These are phyloP conservation scores for Chironomus riparius DNA, from an alignment of 2,888 invertebrate genomes.

Conservation along the genomic window DNA sequence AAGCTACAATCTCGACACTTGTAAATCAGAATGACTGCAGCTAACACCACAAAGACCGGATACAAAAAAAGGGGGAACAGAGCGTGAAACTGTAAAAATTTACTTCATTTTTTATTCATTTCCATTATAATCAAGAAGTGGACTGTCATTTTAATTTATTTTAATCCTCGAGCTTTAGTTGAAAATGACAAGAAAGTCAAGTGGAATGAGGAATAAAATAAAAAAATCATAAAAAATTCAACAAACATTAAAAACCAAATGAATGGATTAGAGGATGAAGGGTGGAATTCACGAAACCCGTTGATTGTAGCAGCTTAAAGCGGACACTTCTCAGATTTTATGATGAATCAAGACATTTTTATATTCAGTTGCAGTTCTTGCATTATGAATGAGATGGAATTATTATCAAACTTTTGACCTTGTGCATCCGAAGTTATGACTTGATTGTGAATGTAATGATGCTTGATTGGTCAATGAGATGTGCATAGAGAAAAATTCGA, in stretches of 20 bases:
- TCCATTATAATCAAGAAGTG: background rate
- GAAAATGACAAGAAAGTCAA: background rate
- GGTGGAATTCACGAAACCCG: background rate
- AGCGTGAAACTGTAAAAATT: slow-evolving; percentile 5
- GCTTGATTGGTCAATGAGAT: no score
- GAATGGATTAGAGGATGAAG: background rate
- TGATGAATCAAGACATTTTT: no score
- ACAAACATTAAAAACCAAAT: background rate
- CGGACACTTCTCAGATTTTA: no score
- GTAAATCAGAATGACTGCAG: no score
- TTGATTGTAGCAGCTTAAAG: background rate
- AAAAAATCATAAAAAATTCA: background rate
- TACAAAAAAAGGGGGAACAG: background rate
- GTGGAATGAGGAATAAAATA: background rate
- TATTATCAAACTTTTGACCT: no score
- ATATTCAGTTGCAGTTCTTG: no score
- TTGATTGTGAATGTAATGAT: no score
- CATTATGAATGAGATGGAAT: no score
- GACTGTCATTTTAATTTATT: slow-evolving; percentile 12
- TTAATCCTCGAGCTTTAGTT: background rate
- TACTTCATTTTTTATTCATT: background rate
- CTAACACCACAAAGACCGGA: no score
- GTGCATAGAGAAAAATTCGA: no score
- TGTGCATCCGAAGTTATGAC: no score
- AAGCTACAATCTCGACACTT: no score